These are phyloP conservation scores for Zaprionus davidi DNA, from an alignment of 1,140 invertebrate species.

Conservation along the genomic window DNA sequence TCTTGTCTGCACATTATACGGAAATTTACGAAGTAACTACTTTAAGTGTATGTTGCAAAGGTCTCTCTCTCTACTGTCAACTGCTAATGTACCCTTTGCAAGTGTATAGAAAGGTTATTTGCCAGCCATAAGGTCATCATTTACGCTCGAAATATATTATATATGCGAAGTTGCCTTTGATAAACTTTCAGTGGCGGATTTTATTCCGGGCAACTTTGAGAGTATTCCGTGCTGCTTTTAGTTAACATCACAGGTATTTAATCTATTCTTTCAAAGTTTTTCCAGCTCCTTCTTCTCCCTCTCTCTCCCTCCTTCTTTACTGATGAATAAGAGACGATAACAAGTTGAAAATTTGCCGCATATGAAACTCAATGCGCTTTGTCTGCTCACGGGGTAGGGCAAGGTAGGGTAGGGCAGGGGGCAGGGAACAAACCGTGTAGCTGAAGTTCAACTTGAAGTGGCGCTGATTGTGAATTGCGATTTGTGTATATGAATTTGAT, in stretches of 20 bases:
- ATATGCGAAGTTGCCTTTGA: neutral
- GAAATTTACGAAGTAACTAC: too few species aligned
- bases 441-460: slow-evolving; percentile 16
- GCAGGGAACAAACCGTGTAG: neutral
- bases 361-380: slow-evolving; percentile 7
- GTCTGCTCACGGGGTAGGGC: neutral
- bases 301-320: neutral
- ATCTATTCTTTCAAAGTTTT: neutral
- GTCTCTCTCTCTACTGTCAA: too few species aligned
- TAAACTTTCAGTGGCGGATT: neutral
- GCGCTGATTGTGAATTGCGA: slow-evolving; percentile 13
- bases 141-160: slow-evolving; percentile 6
- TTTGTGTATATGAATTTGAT: slow-evolving; percentile 9
- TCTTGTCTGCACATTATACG: too few species aligned
- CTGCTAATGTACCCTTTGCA: neutral
- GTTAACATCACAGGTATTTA: slow-evolving; percentile 3
- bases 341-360: neutral
- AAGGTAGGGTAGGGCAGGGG: neutral
- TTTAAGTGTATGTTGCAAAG: too few species aligned
- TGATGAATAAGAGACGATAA: neutral
- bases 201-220: neutral
- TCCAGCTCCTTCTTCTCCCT: neutral
- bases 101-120: slow-evolving; percentile 1
- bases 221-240: neutral
- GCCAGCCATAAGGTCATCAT: slow-evolving; percentile 2